Percentiles rank a stretch among this genome's conserved stretches.
These are phyloP conservation scores for Apodemus sylvaticus DNA, from an alignment of 2,113 vertebrate genomes.

Conservation along the genomic window DNA sequence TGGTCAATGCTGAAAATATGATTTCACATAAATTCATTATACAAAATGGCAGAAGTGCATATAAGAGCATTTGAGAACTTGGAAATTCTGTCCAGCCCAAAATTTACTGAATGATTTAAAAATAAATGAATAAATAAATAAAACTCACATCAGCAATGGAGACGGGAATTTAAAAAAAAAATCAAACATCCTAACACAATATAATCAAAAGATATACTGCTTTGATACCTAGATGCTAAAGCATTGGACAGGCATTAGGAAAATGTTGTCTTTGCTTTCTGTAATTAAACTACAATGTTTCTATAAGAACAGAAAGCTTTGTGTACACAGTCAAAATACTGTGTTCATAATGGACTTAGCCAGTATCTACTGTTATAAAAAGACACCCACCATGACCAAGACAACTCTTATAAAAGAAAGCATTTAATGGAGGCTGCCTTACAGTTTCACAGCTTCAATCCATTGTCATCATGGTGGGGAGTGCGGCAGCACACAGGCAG, in stretches of 20 bases:
- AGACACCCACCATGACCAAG: not conserved
- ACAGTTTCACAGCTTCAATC: not conserved
- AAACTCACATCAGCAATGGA: not conserved
- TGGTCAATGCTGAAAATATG: not conserved
- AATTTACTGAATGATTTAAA: not conserved
- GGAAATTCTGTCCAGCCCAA: not conserved
- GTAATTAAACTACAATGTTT: not conserved
- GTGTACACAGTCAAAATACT: not conserved
- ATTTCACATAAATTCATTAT: not conserved
- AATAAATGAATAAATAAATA: no score
- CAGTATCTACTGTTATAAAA: not conserved
- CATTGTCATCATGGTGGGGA: not conserved
- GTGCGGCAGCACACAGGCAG: not conserved
- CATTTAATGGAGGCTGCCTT: not conserved
- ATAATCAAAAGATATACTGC: not conserved
- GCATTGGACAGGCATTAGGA: not conserved
- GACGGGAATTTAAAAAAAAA: not conserved
- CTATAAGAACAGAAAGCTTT: not conserved
- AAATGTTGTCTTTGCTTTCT: not conserved
- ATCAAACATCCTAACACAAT: not conserved
- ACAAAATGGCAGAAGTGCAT: not conserved
- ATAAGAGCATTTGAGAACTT: not conserved
- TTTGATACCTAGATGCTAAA: not conserved
- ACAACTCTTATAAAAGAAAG: not conserved
- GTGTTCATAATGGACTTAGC: not conserved